These are phyloP conservation scores for Conchocele bisecta DNA, from an alignment of 2,888 invertebrate species.

Conservation along the genomic window DNA sequence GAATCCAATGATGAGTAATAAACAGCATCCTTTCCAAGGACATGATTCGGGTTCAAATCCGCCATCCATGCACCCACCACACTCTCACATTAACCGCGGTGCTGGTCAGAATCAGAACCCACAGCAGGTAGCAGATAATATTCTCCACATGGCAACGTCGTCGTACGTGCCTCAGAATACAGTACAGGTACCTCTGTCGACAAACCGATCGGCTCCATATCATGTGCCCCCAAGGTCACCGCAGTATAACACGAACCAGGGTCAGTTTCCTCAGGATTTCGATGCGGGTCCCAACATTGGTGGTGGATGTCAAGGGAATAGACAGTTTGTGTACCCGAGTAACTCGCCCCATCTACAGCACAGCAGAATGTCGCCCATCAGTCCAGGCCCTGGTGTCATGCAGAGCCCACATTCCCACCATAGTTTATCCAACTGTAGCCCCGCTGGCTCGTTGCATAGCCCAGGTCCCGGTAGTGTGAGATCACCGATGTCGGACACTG, in stretches of 20 bases:
- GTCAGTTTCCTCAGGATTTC: constrained; percentile 16
- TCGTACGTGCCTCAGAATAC: constrained; percentile 73
- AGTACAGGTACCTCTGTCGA: constrained; percentile 74
- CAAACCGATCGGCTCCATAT: constrained; percentile 73
- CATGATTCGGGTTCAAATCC: constrained; percentile 1
- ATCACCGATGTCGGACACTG: constrained; percentile 50
- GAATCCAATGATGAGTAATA: no score
- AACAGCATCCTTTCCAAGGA: no score
- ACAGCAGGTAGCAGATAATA: constrained; percentile 80
- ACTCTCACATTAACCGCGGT: constrained; percentile 38
- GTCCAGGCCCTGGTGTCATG: constrained; percentile 64
- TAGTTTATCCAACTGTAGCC: constrained; percentile 74
- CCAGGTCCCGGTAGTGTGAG: constrained; percentile 62
- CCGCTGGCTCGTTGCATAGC: constrained; percentile 73
- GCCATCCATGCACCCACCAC: constrained; percentile 44
- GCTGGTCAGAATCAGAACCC: constrained; percentile 71
- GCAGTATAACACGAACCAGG: constrained; percentile 55
- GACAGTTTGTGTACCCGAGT: constrained; percentile 59
- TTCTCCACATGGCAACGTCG: constrained; percentile 79
- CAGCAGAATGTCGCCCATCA: constrained; percentile 72
- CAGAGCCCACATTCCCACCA: constrained; percentile 76
- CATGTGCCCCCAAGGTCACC: constrained; percentile 72
- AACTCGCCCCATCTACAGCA: constrained; percentile 59
- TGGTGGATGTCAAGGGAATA: constrained; percentile 8
- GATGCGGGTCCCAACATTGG: neutral